Conservation (phyloP, 2,888 invertebrate species). For the Heteropelma amictum region DNA sequence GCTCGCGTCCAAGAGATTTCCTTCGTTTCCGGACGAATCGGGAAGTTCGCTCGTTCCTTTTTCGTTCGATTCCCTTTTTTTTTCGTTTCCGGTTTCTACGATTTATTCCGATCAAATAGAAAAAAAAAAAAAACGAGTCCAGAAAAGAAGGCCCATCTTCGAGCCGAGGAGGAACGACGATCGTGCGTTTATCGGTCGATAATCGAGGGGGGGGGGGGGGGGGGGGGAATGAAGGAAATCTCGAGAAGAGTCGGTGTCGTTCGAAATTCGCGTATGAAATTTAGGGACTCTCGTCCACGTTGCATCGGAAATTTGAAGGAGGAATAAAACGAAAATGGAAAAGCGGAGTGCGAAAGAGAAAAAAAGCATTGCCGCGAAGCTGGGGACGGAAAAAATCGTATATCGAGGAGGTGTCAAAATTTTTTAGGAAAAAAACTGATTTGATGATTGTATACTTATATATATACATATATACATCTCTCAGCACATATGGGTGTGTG, state of each 20-base stretch:
- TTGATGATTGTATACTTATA: background rate
- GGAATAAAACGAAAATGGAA: no score
- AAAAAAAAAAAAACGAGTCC: conserved; percentile 1
- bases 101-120: background rate
- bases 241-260: no score
- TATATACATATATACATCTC: no score
- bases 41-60: conserved; percentile 64
- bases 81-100: conserved; percentile 18
- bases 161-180: conserved; percentile 4
- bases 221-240: no score
- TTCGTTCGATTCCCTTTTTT: conserved; percentile 35
- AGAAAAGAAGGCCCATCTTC: no score
- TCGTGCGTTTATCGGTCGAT: no score
- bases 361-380: conserved; percentile 48
- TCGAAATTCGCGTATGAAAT: no score
- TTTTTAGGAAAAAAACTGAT: conserved; percentile 11
- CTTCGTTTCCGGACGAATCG: conserved; percentile 62
- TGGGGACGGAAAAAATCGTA: conserved; percentile 50
- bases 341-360: no score
- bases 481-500: no score
- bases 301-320: no score
- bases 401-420: conserved; percentile 31
- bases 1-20: conserved; percentile 31
- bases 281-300: no score
- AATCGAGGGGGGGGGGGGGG: no score